Evolutionary conservation across 2,888 invertebrate genomes (phyloP), one percentile per base, ranked within the genome.

Genomic region (Syrista parreyssii): DNA sequence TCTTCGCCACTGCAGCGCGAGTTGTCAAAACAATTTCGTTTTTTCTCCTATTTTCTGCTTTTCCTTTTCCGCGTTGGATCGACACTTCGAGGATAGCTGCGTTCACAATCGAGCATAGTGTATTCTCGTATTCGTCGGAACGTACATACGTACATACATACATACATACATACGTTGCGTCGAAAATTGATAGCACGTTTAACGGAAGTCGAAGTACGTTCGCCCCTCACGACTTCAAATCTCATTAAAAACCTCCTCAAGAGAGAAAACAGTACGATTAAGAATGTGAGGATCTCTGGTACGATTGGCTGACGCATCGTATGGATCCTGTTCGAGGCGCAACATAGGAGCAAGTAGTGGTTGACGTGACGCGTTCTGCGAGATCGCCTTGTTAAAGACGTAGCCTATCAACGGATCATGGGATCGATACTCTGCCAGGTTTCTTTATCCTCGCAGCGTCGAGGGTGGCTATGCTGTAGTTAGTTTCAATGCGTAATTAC

Each of bases 1-100:
- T 4, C 12, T 12, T 12, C 12, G 36, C 12, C 12, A 36, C 36
- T 12, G 36, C 36, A 36, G 36, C 12, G 12, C 36, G 36, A 12
- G 12, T 36, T 36, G 3, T 12, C 36, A 36, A 36, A 69, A 69
- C n/a, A 74, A 79, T 79, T 79, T 73, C 79, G 68, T 77, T 80
- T 79, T 79, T 79, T 15, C 74, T 35, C 69, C 77, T 68, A 74
- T 77, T 74, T 40, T 32, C 35, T 36, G 40, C 69, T 68, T 68
- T 77, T 69, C 74, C 77, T 71, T 77, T 74, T 35, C 9, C 74
- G 32, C 31, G 68, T 55, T 68, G 36, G 4, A 40, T 40, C 40
- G 6, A 15, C 40, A 15, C 40, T 40, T 40, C 40, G 4, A 40
- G 2, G 15, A 40, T 4, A 15, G 40, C 15, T 15, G 40, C 40